These are phyloP conservation scores for Sebastes itinus DNA, from an alignment of 2,797 vertebrate species.

Conservation along the genomic window DNA sequence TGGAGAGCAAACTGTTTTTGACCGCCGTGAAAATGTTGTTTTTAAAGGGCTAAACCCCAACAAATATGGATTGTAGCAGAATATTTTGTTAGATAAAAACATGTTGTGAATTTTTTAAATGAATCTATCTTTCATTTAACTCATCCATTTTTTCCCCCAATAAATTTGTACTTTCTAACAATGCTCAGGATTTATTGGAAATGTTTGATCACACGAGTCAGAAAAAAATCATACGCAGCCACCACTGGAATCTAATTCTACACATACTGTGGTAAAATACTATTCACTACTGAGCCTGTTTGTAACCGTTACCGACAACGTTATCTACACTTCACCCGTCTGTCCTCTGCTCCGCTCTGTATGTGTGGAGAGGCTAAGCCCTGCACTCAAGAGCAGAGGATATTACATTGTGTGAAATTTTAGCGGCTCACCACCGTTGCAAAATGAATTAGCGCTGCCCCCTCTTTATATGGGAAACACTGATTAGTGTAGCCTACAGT, in stretches of 20 bases:
- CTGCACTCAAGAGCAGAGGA: not conserved
- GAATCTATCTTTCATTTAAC: too few relatives aligned
- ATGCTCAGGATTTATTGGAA: not conserved
- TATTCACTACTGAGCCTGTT: not conserved
- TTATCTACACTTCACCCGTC: not conserved
- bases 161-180: too few relatives aligned
- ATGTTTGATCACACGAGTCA: not conserved
- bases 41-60: too few relatives aligned
- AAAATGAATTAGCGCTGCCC: too few relatives aligned
- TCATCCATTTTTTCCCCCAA: too few relatives aligned
- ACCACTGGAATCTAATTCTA: not conserved
- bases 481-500: too few relatives aligned
- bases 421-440: too few relatives aligned
- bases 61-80: not conserved
- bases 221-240: not conserved
- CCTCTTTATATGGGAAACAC: too few relatives aligned
- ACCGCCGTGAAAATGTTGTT: too few relatives aligned
- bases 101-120: not conserved
- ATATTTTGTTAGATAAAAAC: too few relatives aligned
- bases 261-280: not conserved
- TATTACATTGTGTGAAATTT: not conserved
- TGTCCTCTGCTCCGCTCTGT: not conserved
- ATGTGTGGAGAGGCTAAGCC: too few relatives aligned
- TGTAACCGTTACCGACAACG: not conserved
- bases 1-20: not conserved